Evolutionary conservation across 2,113 vertebrate species (phyloP).

Genomic region (Pituophis catenifer): DNA sequence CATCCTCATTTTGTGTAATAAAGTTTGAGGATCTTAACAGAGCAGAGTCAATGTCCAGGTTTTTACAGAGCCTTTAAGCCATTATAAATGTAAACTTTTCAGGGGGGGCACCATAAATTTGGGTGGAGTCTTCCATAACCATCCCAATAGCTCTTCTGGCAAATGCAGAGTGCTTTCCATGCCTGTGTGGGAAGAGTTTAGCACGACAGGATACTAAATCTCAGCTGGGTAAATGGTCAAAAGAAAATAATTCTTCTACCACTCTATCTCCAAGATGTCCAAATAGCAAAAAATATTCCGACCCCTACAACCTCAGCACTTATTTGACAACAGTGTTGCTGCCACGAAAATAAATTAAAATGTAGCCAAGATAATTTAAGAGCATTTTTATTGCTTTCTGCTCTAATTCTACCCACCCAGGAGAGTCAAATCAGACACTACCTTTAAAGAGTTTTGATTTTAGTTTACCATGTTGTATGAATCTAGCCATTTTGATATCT

Average conservation of each 20-base stretch:
- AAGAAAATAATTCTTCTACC: constrained; percentile 47
- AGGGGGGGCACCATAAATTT: constrained; percentile 41
- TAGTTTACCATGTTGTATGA: background rate
- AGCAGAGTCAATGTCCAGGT: background rate
- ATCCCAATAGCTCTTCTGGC: constrained; percentile 17
- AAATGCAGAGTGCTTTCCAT: constrained; percentile 28
- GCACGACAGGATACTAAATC: constrained; percentile 35
- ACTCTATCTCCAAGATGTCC: constrained; percentile 51
- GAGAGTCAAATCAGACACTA: background rate
- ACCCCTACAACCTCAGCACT: constrained; percentile 13
- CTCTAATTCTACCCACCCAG: background rate
- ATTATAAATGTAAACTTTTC: constrained; percentile 34
- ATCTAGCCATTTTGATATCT: background rate
- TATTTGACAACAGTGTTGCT: constrained; percentile 46
- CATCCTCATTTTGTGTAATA: background rate
- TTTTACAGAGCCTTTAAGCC: constrained; percentile 18
- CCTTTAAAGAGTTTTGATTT: background rate
- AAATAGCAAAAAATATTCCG: constrained; percentile 44
- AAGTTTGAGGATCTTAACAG: background rate
- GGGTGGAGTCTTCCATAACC: background rate
- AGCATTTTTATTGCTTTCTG: constrained; percentile 15
- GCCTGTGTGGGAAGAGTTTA: constrained; percentile 37
- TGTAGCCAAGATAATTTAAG: constrained; percentile 34
- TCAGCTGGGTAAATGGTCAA: constrained; percentile 42
- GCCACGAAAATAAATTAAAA: constrained; percentile 53